Percentiles rank a stretch among this genome's conserved stretches.
Conservation (phyloP, 2,888 invertebrate species). For the Megaustenia siamemsis region DNA sequence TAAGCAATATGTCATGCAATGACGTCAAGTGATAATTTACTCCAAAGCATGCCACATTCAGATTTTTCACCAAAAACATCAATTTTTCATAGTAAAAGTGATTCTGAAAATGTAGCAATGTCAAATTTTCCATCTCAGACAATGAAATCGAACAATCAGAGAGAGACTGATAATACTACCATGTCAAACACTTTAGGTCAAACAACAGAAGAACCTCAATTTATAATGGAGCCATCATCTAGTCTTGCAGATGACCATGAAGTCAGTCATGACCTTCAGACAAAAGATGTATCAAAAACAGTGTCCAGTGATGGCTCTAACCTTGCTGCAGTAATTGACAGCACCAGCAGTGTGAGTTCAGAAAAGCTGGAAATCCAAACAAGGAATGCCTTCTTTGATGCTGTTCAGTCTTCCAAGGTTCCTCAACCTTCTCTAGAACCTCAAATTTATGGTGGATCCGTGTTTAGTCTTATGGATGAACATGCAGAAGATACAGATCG, state of each 20-base stretch:
- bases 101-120: too few species aligned
- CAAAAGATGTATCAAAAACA: not conserved
- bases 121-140: too few species aligned
- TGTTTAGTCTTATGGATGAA: conserved; percentile 3
- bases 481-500: not conserved
- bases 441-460: conserved; percentile 1
- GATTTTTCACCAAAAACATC: too few species aligned
- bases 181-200: too few species aligned
- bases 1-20: too few species aligned
- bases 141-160: too few species aligned
- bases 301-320: not conserved
- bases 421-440: not conserved
- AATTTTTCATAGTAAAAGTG: too few species aligned
- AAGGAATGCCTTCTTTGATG: too few species aligned
- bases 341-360: not conserved
- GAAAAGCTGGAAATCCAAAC: not conserved
- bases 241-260: not conserved
- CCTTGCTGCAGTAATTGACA: not conserved
- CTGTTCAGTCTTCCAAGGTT: too few species aligned
- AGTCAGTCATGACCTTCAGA: not conserved
- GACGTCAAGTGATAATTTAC: too few species aligned
- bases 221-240: not conserved
- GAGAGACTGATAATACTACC: too few species aligned
- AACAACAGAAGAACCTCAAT: not conserved
- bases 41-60: too few species aligned